Evolutionary conservation across 2,888 invertebrate genomes (phyloP), one percentile per base, ranked within the genome.

Genomic region (Eilema caniola): DNA sequence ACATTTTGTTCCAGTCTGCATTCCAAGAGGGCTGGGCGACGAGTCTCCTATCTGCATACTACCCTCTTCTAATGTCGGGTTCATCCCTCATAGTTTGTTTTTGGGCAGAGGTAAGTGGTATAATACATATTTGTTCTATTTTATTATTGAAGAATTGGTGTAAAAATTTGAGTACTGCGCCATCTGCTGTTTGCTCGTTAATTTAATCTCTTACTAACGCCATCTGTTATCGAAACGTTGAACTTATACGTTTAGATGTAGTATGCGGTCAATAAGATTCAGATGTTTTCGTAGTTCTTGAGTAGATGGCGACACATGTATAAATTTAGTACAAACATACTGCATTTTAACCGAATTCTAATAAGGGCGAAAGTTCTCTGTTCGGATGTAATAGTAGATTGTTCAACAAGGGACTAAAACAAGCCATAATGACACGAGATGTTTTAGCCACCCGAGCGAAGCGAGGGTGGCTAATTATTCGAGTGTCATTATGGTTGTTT

Each of bases 51-150:
- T 98, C 98, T 31, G 98, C 98, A 0, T 99, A 98, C 93, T 99
- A 98, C 92, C 98, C 98, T 1, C 96, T 99, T 62, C 95, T 98
- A 71, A 96, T 98, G 96, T 98, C 98, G 14, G 98, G 98, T 67
- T 97, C 98, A 0, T 98, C 98, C 0, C 96, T 98, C 73, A 97
- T 99, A 80, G 98, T 98, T 78, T 99, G 99, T 92, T 98, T 98
- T 90, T 98, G 98, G 98, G 98, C 98, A 59, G 98, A 99, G 97
- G 98, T 98, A 91, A 96, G 96, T 95, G 59, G 23, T 25, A 23
- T 14, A 14, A 20, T 31, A 37, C 31, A 24, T 41, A 62, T 8
- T 4, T 8, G 14, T 23, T 24, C 2, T 3, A 24, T 28, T 47
- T 20, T 10, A 12, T 59, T 59, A 23, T 25, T 3, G 2, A 24